Base-by-base conservation (phyloP, 2,113 vertebrate genomes). In the Seriola aureovittata region DNA sequence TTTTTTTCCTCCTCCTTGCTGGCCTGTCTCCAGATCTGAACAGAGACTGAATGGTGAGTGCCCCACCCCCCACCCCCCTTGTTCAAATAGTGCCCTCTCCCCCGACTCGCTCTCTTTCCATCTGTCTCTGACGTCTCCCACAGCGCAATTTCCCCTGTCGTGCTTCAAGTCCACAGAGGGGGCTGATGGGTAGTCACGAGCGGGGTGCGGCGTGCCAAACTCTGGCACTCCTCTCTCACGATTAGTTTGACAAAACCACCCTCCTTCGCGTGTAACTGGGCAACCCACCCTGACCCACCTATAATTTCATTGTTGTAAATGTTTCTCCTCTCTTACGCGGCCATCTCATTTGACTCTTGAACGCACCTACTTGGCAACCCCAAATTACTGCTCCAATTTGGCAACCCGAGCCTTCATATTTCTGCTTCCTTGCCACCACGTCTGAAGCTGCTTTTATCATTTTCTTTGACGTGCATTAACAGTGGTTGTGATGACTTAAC, bases 171-270 rank as follows among this genome's bases (percentile, higher is more conserved):
- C 85, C 73, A 80, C 80, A 55, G 90, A 86, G 89, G 88, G 85
- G 89, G 85, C 84, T 85, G 86, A 88, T 89, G 91, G 89, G 85
- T 92, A 92, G 92, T 94, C 94, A 94, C 91, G 88, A 94, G 92
- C 88, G 8, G 89, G 81, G 78, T 80, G 92, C 72, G 44, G 75
- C 59, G 62, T 91, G 85, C 92, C 83, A 88, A 93, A 92, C 77
- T 85, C 81, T 87, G 87, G 85, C 88, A 75, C 81, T 88, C 85
- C 75, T 82, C 77, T 85, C 87, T 91, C 89, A 90, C 73, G 77
- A 86, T 88, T 65, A 90, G 68, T 79, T 81, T 68, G 46, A 81
- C 60, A 84, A 80, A 72, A 44, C 68, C 38, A 2, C 54, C 60
- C 80, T 75, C 55, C 76, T 75, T 63, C 25, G 70, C 62, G 42